phyloP scores from a whole-genome alignment of 2,888 invertebrate genomes.

The Tachina lurida region DNA sequence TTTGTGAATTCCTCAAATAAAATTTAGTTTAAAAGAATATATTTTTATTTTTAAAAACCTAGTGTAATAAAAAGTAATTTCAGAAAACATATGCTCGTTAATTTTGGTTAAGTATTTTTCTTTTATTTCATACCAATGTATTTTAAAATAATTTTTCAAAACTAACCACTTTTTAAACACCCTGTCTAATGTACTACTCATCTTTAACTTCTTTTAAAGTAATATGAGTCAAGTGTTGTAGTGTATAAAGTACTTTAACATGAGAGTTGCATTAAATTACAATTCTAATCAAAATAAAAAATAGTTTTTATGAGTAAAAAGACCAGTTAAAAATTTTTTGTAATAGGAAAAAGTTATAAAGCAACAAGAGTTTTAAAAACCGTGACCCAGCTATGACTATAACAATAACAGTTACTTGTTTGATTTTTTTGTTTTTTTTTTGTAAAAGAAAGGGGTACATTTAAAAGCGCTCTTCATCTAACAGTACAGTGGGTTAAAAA shows the following conservation, averaged over 20 bases:
- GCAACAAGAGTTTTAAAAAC: slow-evolving; percentile 59
- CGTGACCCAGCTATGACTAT: slow-evolving; percentile 73
- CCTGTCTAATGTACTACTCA: slow-evolving; percentile 39
- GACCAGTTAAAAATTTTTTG: slow-evolving; percentile 21
- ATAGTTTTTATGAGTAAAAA: slow-evolving; percentile 50
- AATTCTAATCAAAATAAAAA: slow-evolving; percentile 65
- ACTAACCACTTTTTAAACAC: slow-evolving; percentile 1
- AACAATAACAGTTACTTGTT: slow-evolving; percentile 63
- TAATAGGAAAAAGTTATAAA: slow-evolving; percentile 44
- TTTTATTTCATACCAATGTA: no score
- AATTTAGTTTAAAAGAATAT: no score
- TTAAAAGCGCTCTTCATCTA: slow-evolving; percentile 28
- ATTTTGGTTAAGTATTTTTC: no score
- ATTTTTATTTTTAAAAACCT: no score
- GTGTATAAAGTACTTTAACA: slow-evolving; percentile 57
- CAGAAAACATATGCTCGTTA: no score
- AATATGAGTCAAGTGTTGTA: slow-evolving; percentile 37
- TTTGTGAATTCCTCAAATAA: no score
- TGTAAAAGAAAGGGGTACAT: slow-evolving; percentile 42
- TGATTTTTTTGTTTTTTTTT: slow-evolving; percentile 28
- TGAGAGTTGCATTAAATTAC: slow-evolving; percentile 66
- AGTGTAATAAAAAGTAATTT: no score
- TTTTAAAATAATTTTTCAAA: no score
- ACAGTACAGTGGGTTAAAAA: slow-evolving; percentile 25
- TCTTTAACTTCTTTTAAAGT: slow-evolving; percentile 39